Evolutionary conservation across 2,888 invertebrate species (phyloP).

Genomic region (Coelopa pilipes): DNA sequence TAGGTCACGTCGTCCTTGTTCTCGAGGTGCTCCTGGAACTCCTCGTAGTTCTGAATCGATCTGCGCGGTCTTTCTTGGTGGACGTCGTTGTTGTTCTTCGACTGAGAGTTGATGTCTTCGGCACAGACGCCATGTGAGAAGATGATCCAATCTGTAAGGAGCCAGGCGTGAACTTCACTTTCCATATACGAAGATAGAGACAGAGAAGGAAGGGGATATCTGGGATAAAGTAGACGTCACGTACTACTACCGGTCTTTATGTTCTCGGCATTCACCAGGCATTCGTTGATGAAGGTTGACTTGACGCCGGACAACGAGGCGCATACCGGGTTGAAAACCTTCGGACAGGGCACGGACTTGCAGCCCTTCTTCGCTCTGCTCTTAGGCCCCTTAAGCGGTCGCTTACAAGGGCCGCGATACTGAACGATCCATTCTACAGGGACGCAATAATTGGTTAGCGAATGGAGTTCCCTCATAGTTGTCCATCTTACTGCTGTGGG

Average conservation of each 20-base stretch:
- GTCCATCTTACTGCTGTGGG: conserved; percentile 41
- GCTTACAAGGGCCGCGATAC: neutral
- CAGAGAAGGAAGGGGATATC: too few species aligned
- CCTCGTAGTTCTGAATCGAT: conserved; percentile 44
- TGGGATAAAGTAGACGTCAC: too few species aligned
- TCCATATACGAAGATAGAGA: neutral
- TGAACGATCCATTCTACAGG: conserved; percentile 3
- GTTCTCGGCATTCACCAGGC: conserved; percentile 57
- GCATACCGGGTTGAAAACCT: conserved; percentile 56
- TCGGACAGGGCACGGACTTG: conserved; percentile 52
- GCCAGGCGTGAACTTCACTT: neutral
- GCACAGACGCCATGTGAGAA: conserved; percentile 54
- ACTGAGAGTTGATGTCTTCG: conserved; percentile 49
- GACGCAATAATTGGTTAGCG: too few species aligned
- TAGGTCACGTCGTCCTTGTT: conserved; percentile 49
- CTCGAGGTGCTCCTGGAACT: conserved; percentile 35
- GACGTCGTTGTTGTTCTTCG: conserved; percentile 14
- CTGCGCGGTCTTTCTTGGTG: conserved; percentile 47
- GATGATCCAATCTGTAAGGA: conserved; percentile 55
- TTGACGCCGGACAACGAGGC: conserved; percentile 57
- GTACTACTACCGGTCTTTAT: conserved; percentile 52
- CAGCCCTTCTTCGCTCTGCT: neutral
- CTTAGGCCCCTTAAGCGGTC: too few species aligned
- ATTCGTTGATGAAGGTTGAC: conserved; percentile 59
- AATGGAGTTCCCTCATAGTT: too few species aligned